Percentiles rank a stretch among this genome's conserved stretches.
phyloP scores from a whole-genome alignment of 2,888 invertebrate genomes.

The Lasioglossum lativentre region DNA sequence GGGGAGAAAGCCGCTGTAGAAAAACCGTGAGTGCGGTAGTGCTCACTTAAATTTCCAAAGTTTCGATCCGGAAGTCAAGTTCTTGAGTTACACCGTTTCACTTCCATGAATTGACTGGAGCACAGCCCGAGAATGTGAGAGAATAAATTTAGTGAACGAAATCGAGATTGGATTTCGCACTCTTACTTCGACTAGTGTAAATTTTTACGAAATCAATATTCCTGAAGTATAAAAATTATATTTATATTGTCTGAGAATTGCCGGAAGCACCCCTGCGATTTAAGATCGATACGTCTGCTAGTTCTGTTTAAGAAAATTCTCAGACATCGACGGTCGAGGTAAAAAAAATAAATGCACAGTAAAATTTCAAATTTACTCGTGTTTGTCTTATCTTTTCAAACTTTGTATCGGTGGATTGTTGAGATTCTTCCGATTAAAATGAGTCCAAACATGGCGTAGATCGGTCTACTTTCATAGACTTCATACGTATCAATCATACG shows the following conservation, averaged over 20 bases:
- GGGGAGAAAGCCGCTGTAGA: background rate
- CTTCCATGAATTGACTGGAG: background rate
- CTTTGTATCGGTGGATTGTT: too few relatives aligned
- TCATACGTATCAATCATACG: too few relatives aligned
- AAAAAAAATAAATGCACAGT: too few relatives aligned
- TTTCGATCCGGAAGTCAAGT: background rate
- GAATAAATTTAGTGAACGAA: background rate
- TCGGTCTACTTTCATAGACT: too few relatives aligned
- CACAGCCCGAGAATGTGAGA: background rate
- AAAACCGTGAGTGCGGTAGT: background rate
- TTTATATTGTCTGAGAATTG: background rate
- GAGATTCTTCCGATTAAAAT: too few relatives aligned
- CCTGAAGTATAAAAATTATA: background rate
- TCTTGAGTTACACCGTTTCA: background rate
- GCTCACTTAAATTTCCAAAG: background rate
- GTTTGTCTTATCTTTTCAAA: too few relatives aligned
- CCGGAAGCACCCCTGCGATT: background rate
- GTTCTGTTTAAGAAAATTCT: background rate
- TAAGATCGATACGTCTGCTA: background rate
- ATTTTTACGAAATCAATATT: background rate
- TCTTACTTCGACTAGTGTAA: background rate
- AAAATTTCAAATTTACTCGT: too few relatives aligned
- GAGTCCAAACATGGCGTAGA: too few relatives aligned
- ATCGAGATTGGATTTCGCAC: background rate
- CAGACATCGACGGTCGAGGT: background rate